Evolutionary conservation across 2,888 invertebrate genomes (phyloP).

Genomic region (Parnassius mnemosyne): DNA sequence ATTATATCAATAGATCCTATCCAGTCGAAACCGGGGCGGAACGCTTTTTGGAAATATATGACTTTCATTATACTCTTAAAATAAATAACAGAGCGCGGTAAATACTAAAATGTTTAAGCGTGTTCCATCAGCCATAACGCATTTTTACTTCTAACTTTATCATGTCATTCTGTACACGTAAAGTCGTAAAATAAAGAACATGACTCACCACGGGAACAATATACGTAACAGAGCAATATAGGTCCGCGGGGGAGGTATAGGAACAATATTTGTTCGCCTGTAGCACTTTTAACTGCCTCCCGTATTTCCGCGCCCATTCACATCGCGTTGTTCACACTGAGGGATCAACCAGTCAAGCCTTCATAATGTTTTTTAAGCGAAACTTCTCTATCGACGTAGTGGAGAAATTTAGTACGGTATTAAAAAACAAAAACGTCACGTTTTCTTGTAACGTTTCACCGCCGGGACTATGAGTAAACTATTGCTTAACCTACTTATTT

Average conservation of each 20-base stretch:
- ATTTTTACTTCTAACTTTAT: constrained; percentile 27
- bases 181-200: constrained; percentile 27
- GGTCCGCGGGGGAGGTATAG: constrained; percentile 23
- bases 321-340: constrained; percentile 23
- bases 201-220: constrained; percentile 26
- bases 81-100: background rate
- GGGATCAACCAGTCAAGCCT: constrained; percentile 7
- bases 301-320: constrained; percentile 30
- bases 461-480: too few relatives aligned
- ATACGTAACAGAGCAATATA: constrained; percentile 23
- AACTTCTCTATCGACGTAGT: too few relatives aligned
- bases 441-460: too few relatives aligned
- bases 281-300: constrained; percentile 35
- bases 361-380: too few relatives aligned
- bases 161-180: constrained; percentile 28
- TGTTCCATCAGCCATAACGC: constrained; percentile 21
- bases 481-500: too few relatives aligned
- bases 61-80: constrained; percentile 13
- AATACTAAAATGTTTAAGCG: constrained; percentile 11
- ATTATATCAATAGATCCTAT: too few relatives aligned
- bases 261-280: constrained; percentile 35
- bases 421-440: too few relatives aligned
- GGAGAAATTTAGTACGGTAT: too few relatives aligned
- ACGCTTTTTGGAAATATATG: background rate
- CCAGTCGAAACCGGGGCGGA: too few relatives aligned